phyloP scores from a whole-genome alignment of 1,140 invertebrate genomes.

The Drosophila gunungcola region DNA sequence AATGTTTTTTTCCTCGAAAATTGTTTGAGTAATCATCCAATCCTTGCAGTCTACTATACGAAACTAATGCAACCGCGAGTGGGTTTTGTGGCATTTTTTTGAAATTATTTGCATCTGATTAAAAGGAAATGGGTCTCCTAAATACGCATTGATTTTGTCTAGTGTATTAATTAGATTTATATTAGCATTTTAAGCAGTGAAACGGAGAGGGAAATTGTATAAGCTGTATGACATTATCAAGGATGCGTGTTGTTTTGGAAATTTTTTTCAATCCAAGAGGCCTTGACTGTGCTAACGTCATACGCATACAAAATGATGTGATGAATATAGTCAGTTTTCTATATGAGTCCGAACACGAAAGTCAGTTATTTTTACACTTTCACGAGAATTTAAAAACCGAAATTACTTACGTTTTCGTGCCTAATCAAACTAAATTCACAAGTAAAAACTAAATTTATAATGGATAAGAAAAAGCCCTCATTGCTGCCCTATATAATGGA shows the following conservation, averaged over 20 bases:
- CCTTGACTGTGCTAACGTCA: not conserved
- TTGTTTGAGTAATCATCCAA: too few species aligned
- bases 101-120: constrained; percentile 27
- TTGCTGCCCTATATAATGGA: constrained; percentile 50
- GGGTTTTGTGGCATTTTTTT: constrained; percentile 5
- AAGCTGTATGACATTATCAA: not conserved
- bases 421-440: constrained; percentile 17
- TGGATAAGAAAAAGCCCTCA: constrained; percentile 28
- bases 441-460: constrained; percentile 47
- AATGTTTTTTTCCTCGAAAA: too few species aligned
- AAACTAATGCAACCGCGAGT: not conserved
- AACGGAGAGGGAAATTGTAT: not conserved
- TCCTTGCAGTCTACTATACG: not conserved
- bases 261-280: not conserved
- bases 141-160: constrained; percentile 7
- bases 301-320: not conserved
- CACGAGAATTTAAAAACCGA: not conserved
- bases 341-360: not conserved
- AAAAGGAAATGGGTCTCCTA: constrained; percentile 17
- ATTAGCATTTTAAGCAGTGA: constrained; percentile 8
- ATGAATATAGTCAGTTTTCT: not conserved
- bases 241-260: constrained; percentile 1
- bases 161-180: constrained; percentile 30
- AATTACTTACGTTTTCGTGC: not conserved
- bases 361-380: not conserved